phyloP scores from a whole-genome alignment of 1,140 invertebrate species.

The Bacillus rossius region DNA sequence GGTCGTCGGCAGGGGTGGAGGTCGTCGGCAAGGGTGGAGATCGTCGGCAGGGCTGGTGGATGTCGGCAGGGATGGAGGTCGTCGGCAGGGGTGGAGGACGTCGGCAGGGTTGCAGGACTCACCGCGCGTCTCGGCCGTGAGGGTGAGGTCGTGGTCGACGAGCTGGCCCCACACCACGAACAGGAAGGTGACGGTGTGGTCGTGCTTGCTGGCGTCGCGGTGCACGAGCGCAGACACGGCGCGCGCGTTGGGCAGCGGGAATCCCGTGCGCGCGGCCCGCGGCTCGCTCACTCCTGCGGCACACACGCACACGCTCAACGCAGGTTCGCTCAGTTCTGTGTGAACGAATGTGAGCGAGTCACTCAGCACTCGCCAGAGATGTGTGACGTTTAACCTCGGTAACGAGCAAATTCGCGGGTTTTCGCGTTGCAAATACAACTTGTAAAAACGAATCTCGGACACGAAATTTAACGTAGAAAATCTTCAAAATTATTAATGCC shows the following conservation, averaged over 20 bases:
- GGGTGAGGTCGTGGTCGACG: conserved; percentile 50
- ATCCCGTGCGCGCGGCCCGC: conserved; percentile 29
- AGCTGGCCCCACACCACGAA: conserved; percentile 49
- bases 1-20: no score
- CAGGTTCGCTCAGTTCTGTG: neutral
- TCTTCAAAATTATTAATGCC: neutral
- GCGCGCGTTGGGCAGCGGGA: conserved; percentile 43
- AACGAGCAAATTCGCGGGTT: neutral
- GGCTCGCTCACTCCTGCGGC: conserved; percentile 31
- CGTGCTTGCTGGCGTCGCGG: conserved; percentile 42
- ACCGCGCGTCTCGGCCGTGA: conserved; percentile 49
- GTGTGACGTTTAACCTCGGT: no score
- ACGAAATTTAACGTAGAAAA: no score
- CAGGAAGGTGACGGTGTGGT: conserved; percentile 46
- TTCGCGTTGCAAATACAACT: neutral
- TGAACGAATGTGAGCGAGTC: neutral
- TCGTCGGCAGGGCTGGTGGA: no score
- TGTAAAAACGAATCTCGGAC: no score
- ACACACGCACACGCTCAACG: neutral
- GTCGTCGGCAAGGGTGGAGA: no score
- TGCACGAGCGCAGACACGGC: conserved; percentile 44
- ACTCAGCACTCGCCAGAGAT: no score
- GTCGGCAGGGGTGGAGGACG: no score
- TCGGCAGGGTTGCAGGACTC: no score
- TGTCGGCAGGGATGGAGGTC: no score